Conservation (phyloP, 1,140 invertebrate species). For the Portunus trituberculatus region DNA sequence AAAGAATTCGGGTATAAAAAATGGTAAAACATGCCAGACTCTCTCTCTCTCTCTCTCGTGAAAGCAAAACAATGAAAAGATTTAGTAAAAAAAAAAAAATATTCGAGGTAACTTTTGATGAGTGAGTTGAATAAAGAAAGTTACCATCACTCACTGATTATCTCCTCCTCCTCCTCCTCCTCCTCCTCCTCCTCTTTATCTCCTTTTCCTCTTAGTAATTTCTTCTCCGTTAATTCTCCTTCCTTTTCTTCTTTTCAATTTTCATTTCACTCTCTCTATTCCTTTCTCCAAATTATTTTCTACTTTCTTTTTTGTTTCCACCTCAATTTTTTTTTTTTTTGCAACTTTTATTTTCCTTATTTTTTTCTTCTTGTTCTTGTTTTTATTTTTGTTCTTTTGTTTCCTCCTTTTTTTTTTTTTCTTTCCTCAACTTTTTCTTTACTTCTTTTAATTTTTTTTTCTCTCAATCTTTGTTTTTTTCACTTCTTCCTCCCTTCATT, state of each 20-base stretch:
- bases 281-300: too few species aligned
- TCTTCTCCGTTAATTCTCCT: background rate
- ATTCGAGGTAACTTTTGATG: background rate
- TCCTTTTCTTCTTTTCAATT: too few species aligned
- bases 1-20: background rate
- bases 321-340: too few species aligned
- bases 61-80: too few species aligned
- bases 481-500: background rate
- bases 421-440: background rate
- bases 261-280: too few species aligned
- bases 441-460: background rate
- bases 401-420: too few species aligned
- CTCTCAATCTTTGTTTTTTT: background rate
- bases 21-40: background rate
- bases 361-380: too few species aligned
- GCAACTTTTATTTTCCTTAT: too few species aligned
- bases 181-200: background rate
- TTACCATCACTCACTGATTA: too few species aligned
- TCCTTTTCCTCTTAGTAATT: background rate
- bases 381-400: too few species aligned
- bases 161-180: background rate
- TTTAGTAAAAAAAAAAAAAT: background rate
- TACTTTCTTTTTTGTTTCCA: too few species aligned
- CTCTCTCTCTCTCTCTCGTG: constrained; percentile 15
- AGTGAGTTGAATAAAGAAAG: too few species aligned